Evolutionary conservation across 2,888 invertebrate genomes (phyloP).

Genomic region (Sarcophaga carnaria): DNA sequence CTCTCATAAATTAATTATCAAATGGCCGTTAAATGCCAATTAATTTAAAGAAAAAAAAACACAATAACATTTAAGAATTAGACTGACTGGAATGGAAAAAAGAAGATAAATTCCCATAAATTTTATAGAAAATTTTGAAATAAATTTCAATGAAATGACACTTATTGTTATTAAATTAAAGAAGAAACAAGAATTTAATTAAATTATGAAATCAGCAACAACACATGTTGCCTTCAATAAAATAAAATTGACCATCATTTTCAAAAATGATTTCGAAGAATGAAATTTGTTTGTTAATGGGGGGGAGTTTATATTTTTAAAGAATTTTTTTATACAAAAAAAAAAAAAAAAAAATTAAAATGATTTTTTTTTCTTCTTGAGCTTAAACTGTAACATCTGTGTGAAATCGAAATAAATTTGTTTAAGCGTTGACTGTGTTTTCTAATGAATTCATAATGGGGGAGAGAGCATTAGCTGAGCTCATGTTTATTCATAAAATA

Average conservation of each 20-base stretch:
- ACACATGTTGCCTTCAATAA: not conserved
- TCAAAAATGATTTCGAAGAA: too few species aligned
- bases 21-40: conserved; percentile 65
- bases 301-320: too few species aligned
- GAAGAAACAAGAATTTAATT: not conserved
- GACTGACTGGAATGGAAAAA: not conserved
- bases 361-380: too few species aligned
- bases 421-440: not conserved
- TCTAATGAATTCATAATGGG: conserved; percentile 28
- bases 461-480: not conserved
- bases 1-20: conserved; percentile 32
- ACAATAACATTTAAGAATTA: conserved; percentile 35
- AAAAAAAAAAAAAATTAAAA: too few species aligned
- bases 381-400: too few species aligned
- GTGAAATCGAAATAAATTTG: not conserved
- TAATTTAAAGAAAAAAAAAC: conserved; percentile 34
- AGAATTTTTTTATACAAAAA: too few species aligned
- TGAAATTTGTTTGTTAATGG: too few species aligned
- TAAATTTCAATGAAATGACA: conserved; percentile 3
- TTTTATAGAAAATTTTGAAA: not conserved
- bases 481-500: conserved; percentile 29
- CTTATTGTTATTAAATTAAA: not conserved
- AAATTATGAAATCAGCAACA: conserved; percentile 1
- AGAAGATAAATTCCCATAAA: not conserved
- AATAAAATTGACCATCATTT: not conserved